A percentile compares a stretch with the other conserved stretches of the same genome.
Conservation (phyloP, 2,113 vertebrate genomes). For the Ochotona curzoniae region DNA sequence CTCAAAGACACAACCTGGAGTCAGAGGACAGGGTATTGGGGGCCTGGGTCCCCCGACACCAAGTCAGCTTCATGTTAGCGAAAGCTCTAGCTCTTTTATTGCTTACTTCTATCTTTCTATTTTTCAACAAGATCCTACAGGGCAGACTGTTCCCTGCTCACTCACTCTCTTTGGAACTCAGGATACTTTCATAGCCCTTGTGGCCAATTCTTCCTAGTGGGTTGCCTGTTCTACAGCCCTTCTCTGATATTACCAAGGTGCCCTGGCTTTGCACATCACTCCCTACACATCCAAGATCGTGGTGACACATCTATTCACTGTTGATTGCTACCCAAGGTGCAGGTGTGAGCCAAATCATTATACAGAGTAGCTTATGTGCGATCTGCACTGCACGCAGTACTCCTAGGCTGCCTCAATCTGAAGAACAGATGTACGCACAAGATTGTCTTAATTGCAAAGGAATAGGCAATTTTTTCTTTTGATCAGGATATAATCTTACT, state of each 20-base stretch:
- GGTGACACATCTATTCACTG: not conserved
- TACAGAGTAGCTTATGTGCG: not conserved
- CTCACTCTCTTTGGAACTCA: not conserved
- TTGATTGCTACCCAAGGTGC: not conserved
- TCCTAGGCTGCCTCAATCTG: not conserved
- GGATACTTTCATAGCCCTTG: not conserved
- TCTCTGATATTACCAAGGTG: not conserved
- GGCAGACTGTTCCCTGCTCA: not conserved
- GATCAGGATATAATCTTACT: not conserved
- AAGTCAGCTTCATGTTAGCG: not conserved
- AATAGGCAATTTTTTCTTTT: not conserved
- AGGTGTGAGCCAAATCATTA: not conserved
- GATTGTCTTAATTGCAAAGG: not conserved
- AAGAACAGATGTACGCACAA: not conserved
- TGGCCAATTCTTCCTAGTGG: not conserved
- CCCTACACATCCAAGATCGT: accelerated
- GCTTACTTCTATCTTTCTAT: not conserved
- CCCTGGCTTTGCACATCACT: not conserved
- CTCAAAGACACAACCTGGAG: not conserved
- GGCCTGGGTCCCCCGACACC: not conserved
- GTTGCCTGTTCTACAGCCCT: not conserved
- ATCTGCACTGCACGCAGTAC: accelerated
- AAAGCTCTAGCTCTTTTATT: not conserved
- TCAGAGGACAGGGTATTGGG: not conserved
- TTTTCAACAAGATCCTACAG: not conserved